Percentiles rank a stretch among this genome's conserved stretches.
Conservation (phyloP, 2,797 vertebrate species). For the Catamblyrhynchus diadema region DNA sequence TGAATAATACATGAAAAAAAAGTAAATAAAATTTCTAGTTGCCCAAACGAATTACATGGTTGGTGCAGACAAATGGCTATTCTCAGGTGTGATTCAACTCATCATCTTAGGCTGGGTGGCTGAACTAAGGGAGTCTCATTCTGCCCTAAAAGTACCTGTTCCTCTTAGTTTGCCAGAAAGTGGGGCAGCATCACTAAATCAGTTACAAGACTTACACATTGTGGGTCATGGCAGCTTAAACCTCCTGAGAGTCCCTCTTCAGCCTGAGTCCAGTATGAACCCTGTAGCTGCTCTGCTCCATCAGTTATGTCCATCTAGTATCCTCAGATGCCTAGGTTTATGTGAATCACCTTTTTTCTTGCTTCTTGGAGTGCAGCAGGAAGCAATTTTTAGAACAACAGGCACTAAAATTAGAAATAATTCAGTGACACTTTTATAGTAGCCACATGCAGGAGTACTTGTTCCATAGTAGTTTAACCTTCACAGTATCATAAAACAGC, state of each 20-base stretch:
- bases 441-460: conserved; percentile 12
- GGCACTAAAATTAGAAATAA: conserved; percentile 67
- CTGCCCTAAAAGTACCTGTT: neutral
- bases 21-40: neutral
- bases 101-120: neutral
- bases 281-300: neutral
- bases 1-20: neutral
- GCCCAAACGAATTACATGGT: neutral
- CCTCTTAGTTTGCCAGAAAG: neutral
- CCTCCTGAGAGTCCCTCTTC: neutral
- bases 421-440: conserved; percentile 62
- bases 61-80: neutral
- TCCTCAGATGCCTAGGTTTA: neutral
- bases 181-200: neutral
- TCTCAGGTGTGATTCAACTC: neutral
- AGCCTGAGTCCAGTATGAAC: neutral
- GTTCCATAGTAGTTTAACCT: conserved; percentile 49
- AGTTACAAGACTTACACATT: accelerated
- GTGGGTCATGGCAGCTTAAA: neutral
- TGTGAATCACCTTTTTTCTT: conserved; percentile 41
- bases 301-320: neutral
- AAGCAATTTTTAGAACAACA: conserved; percentile 31
- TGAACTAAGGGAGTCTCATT: neutral
- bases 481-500: conserved; percentile 58
- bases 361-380: neutral